A percentile compares a stretch with the other conserved stretches of the same genome.
Conservation (phyloP, 1,140 invertebrate species). For the Bacillus rossius region DNA sequence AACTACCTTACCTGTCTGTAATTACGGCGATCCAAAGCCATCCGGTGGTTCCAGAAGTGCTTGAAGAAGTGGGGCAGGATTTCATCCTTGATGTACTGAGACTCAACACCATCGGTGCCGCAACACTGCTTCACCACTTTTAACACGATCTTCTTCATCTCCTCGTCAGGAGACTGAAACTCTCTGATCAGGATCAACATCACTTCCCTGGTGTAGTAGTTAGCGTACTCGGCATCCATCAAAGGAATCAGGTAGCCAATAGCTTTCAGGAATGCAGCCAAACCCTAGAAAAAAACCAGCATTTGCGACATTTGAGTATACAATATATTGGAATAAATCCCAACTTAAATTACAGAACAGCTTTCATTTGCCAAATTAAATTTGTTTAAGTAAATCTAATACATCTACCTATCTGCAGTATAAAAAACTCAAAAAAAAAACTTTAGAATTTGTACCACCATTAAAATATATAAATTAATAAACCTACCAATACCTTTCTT, state of each 20-base stretch:
- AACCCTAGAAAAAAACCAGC: slow-evolving; percentile 51
- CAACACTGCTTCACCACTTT: slow-evolving; percentile 99
- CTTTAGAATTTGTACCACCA: too few species aligned
- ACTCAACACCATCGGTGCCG: slow-evolving; percentile 98
- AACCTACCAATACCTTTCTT: too few species aligned
- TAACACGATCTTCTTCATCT: slow-evolving; percentile 99
- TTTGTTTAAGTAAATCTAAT: too few species aligned
- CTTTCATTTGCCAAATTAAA: too few species aligned
- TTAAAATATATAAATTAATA: too few species aligned
- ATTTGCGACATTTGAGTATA: too few species aligned
- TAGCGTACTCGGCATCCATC: slow-evolving; percentile 99
- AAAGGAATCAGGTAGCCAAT: slow-evolving; percentile 99
- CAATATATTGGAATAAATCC: too few species aligned
- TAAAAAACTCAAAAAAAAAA: too few species aligned
- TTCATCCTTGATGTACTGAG: slow-evolving; percentile 98
- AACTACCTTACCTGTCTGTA: slow-evolving; percentile 54
- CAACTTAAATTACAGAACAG: too few species aligned
- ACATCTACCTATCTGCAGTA: too few species aligned
- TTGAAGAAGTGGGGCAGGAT: slow-evolving; percentile 99
- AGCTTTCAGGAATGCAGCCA: slow-evolving; percentile 98
- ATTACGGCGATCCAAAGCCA: slow-evolving; percentile 97
- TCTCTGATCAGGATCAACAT: slow-evolving; percentile 99
- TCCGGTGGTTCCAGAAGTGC: slow-evolving; percentile 99
- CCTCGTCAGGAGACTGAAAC: slow-evolving; percentile 99
- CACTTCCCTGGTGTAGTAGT: slow-evolving; percentile 99